Evolutionary conservation across 1,140 invertebrate species (phyloP), one percentile per base, ranked within the genome.

Genomic region (Polypedilum vanderplanki): DNA sequence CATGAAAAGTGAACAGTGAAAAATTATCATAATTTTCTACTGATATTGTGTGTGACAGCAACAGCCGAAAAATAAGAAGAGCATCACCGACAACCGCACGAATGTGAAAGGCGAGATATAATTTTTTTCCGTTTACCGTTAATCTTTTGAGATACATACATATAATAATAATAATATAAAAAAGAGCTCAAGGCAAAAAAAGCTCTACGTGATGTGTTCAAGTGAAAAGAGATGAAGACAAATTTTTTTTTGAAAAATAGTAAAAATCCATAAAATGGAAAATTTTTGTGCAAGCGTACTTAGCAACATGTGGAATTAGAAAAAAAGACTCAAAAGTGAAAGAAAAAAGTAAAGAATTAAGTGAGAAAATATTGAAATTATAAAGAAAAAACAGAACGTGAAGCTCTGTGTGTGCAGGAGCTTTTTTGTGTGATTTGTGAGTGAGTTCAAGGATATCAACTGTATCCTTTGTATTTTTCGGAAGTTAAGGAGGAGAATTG

Each of bases 391-490:
- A 46, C 41, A 8, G 15, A 46, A 46, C 8, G 24, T 33, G 24
- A 33, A 33, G 24, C 24, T 33, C 24, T 33, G 24, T 3, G 24
- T 3, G 8, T 46, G 41, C 1, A 12, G 8, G 41, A 9, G 8
- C 41, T 46, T 46, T 41, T 46, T 46, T 4, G 8, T 15, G 41
- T 12, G 5, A 33, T 33, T 33, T 57, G 46, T 4, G 12, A 57
- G 46, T 57, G 46, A 57, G 46, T 57, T 57, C 46, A 57, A 57
- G 46, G 46, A 57, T 57, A n/a, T 57, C n/a, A n/a, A 57, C 10
- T 3, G 5, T 33, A 57, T 57, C 46, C 46, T 57, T 57, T 20
- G 18, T 18, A 20, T 70, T 70, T 70, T 70, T 70, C 18, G 65
- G 17, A 20, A 22, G 65, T 70, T 18, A 20, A 70, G 18, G 17